phyloP scores from a whole-genome alignment of 2,888 invertebrate genomes.

The Apocheima hispidaria region DNA sequence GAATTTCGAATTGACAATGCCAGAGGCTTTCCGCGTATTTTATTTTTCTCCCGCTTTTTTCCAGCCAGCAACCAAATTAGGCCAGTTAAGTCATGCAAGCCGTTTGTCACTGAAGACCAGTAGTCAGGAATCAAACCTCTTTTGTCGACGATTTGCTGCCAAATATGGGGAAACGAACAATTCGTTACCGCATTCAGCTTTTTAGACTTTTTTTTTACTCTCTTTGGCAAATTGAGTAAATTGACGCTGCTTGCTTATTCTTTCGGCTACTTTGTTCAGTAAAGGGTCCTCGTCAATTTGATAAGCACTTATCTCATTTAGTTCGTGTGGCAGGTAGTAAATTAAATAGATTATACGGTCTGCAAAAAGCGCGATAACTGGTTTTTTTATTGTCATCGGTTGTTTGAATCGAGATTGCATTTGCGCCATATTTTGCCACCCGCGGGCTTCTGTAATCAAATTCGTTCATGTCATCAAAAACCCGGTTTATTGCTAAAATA shows the following conservation, averaged over 20 bases:
- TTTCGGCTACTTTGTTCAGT: constrained; percentile 60
- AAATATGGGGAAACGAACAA: constrained; percentile 66
- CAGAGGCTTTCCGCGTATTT: constrained; percentile 65
- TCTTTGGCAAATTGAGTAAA: constrained; percentile 74
- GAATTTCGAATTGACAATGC: constrained; percentile 81
- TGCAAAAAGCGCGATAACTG: constrained; percentile 51
- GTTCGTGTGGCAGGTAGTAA: constrained; percentile 58
- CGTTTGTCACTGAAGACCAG: constrained; percentile 79
- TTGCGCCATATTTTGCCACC: constrained; percentile 46
- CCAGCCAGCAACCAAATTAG: constrained; percentile 64
- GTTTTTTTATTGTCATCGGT: constrained; percentile 54
- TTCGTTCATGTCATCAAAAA: constrained; percentile 43
- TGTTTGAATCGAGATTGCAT: constrained; percentile 46
- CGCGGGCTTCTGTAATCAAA: constrained; percentile 45
- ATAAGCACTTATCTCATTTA: constrained; percentile 65
- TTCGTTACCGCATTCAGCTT: constrained; percentile 58
- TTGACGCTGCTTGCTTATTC: constrained; percentile 64
- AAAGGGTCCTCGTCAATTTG: constrained; percentile 60
- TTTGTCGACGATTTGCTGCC: constrained; percentile 63
- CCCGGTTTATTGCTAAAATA: constrained; percentile 34
- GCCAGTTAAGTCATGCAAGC: constrained; percentile 70
- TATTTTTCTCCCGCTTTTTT: constrained; percentile 49
- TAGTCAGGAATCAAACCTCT: constrained; percentile 62
- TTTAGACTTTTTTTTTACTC: constrained; percentile 53
- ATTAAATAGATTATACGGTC: constrained; percentile 64